Base-by-base conservation (phyloP, 2,113 vertebrate species). In the Entelurus aequoreus region DNA sequence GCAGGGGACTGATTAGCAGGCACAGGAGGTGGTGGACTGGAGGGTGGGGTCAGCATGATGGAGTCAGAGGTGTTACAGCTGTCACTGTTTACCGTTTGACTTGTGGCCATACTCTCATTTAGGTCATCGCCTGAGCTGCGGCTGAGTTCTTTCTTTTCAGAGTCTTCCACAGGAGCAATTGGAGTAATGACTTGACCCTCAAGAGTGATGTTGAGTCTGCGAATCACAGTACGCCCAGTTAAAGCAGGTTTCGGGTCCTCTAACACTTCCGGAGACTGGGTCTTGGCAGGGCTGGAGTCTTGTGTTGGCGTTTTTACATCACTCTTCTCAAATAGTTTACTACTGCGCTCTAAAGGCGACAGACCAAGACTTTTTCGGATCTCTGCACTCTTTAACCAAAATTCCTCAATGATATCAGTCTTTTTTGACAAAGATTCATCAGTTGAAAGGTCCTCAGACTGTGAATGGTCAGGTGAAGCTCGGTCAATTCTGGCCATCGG, bases 341-440 rank as follows among this genome's bases (percentile, higher is more conserved):
- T 92, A 79, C 84, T 91, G 55, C 94, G 92, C 15, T 93, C 92
- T 68, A 97, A 75, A 0, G 96, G 95, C 0, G 90, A 88, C 48
- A 99, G 88, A 0, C 97, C 96, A 0, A 99, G 90, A 71, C 94
- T 98, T 76, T 93, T 94, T 48, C 97, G 86, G 54, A 99, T 98
- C 74, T 99, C 96, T 0, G 95, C 95, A 0, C 97, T 98, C 84
- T 98, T 99, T 77, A 93, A 81, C 97, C 97, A 99, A 74, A 99
- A 99, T 66, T 98, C 97, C 14, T 97, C 95, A 5, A 97, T 96
- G 1, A 98, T 91, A 57, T 97, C 94, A 0, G 87, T 89, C 64
- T 94, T 91, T 65, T 92, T 95, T 14, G 91, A 74, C 0, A 83
- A 76, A 10, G 90, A 92, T 2, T 94, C 92, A 55, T 87, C 86